Conservation (phyloP, 2,797 vertebrate species). For the Ptychadena robeensis region DNA sequence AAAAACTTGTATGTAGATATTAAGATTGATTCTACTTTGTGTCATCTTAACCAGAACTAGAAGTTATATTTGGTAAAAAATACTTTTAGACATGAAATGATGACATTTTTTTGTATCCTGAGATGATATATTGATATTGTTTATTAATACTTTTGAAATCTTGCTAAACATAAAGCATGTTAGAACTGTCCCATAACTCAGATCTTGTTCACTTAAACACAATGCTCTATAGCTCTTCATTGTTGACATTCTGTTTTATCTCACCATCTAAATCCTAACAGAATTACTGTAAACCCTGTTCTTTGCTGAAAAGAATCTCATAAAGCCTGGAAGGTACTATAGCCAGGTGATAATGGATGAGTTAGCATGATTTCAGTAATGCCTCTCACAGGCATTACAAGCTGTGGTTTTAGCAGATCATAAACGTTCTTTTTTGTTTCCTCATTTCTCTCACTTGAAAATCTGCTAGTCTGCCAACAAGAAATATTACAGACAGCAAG, state of each 20-base stretch:
- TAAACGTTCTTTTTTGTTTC: slow-evolving; percentile 66
- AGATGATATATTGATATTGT: neutral
- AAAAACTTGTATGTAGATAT: too few relatives aligned
- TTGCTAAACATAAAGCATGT: slow-evolving; percentile 2
- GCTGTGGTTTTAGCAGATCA: slow-evolving; percentile 64
- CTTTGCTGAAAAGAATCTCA: slow-evolving; percentile 66
- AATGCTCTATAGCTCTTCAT: slow-evolving; percentile 18
- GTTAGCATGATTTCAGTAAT: slow-evolving; percentile 72
- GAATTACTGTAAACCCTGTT: slow-evolving; percentile 63
- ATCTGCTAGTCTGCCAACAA: slow-evolving; percentile 56
- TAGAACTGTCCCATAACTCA: slow-evolving; percentile 8
- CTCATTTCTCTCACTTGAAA: slow-evolving; percentile 78
- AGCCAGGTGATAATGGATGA: slow-evolving; percentile 73
- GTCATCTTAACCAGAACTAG: too few relatives aligned
- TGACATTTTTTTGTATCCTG: neutral
- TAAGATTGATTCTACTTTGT: too few relatives aligned
- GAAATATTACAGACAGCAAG: slow-evolving; percentile 43
- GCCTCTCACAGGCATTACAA: slow-evolving; percentile 62
- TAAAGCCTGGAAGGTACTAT: slow-evolving; percentile 56
- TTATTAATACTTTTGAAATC: neutral
- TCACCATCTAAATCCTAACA: slow-evolving; percentile 64
- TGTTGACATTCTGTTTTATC: slow-evolving; percentile 62
- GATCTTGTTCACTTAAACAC: slow-evolving; percentile 27
- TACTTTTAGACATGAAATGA: neutral
- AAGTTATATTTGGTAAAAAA: too few relatives aligned